Evolutionary conservation across 2,888 invertebrate genomes (phyloP).

Genomic region (Cecidostiba fungosa): DNA sequence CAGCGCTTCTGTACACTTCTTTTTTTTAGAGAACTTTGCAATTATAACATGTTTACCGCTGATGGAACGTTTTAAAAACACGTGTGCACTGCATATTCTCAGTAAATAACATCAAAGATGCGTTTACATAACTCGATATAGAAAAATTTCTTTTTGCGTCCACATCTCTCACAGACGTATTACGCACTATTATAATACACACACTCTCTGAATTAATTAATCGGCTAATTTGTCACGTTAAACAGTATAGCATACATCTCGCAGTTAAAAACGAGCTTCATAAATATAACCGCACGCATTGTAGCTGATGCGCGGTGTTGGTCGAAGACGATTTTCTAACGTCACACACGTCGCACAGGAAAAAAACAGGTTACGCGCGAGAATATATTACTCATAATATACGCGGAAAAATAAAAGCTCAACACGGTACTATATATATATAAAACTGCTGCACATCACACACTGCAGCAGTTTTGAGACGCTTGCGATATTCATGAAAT

Average conservation of each 20-base stretch:
- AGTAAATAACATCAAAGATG: too few relatives aligned
- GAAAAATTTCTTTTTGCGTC: too few relatives aligned
- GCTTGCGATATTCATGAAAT: constrained; percentile 40
- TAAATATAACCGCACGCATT: constrained; percentile 45
- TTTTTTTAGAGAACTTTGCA: too few relatives aligned
- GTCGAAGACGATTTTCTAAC: too few relatives aligned
- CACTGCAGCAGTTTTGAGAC: constrained; percentile 43
- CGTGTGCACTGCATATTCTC: too few relatives aligned
- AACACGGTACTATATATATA: too few relatives aligned
- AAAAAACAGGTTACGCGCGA: neutral
- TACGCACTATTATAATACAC: too few relatives aligned
- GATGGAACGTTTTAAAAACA: neutral
- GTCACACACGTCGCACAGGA: neutral
- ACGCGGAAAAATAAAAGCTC: constrained; percentile 3
- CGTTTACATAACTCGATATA: too few relatives aligned
- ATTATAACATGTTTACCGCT: too few relatives aligned
- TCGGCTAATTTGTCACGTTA: constrained; percentile 59
- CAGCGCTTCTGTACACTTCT: too few relatives aligned
- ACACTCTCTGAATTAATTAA: constrained; percentile 58
- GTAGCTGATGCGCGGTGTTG: neutral
- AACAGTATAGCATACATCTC: constrained; percentile 42
- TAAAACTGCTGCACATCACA: neutral
- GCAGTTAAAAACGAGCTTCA: constrained; percentile 45
- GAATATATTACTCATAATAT: neutral
- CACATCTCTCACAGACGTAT: too few relatives aligned